Evolutionary conservation across 2,888 invertebrate genomes (phyloP), one percentile per base, ranked within the genome.

Genomic region (Camptogramma bilineatum): DNA sequence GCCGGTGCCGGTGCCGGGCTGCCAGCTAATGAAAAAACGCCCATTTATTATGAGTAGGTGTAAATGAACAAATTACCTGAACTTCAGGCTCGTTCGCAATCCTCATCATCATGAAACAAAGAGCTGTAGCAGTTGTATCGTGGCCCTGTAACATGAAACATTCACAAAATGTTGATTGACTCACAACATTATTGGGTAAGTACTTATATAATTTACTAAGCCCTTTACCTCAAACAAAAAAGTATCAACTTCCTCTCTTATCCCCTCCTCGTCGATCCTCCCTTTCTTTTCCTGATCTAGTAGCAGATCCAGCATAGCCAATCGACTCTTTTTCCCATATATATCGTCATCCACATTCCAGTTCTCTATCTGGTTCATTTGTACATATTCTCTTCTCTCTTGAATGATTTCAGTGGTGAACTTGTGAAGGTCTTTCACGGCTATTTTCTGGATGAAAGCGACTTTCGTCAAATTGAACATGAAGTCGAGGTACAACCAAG

Each of bases 241-340:
- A 0, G 96, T 96, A 71, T 96, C 95, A 0, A 96, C 95, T 86
- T 96, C 95, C 76, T 96, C 95, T 61, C 94, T 89, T 52, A 96
- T 94, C 59, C 95, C 95, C 21, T 91, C 79, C 70, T 94, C 91
- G 16, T 93, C 94, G 18, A 96, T 84, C 4, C 85, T 86, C 0
- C 94, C 94, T 66, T 94, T 91, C 52, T 93, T 89, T 69, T 93
- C 94, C 31, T 94, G 91, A 56, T 94, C 92, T 4, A 96, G 76
- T 4, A 96, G 78, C 31, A 96, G 84, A 82, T 96, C 96, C 62
- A 96, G 80, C 83, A 96, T 95, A 0, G 95, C 95, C 79, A 94
- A 85, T 62, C 91, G 94, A 61, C 91, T 93, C 52, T 84, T 87
- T 4, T 89, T 93, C 4, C 74, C 81, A 59, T 83, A 84, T 0